Conservation (phyloP, 2,113 vertebrate species). For the Opisthocomus hoazin region DNA sequence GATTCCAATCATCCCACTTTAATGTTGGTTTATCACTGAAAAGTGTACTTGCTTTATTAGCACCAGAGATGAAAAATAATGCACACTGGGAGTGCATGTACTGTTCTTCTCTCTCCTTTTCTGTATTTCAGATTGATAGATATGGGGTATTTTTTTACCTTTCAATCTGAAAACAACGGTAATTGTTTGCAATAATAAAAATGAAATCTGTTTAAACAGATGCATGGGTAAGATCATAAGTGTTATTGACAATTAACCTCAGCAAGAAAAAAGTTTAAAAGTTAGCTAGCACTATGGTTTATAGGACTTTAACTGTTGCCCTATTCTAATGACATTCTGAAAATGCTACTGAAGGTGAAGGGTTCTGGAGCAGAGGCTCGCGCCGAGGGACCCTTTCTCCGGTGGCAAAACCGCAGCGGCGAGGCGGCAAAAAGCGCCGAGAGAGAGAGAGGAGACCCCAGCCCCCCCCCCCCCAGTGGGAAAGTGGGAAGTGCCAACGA, state of each 20-base stretch:
- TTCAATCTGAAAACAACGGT: not conserved
- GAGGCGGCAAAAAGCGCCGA: too few relatives aligned
- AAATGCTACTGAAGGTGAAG: too few relatives aligned
- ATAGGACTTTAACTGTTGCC: not conserved
- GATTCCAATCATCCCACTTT: not conserved
- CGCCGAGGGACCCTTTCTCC: too few relatives aligned
- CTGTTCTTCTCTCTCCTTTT: not conserved
- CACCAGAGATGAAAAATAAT: slow-evolving; percentile 19
- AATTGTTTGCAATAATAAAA: not conserved
- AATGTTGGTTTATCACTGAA: slow-evolving; percentile 38
- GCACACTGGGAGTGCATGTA: not conserved
- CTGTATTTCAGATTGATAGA: not conserved
- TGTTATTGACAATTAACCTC: not conserved
- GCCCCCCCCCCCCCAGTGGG: too few relatives aligned
- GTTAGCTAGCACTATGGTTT: not conserved
- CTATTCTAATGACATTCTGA: not conserved
- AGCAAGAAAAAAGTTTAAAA: not conserved
- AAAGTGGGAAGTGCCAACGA: too few relatives aligned
- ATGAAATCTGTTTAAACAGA: not conserved
- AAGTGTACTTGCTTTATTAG: slow-evolving; percentile 20
- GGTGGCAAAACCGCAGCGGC: too few relatives aligned
- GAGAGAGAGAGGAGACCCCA: too few relatives aligned
- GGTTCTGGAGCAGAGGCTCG: too few relatives aligned
- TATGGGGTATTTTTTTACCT: not conserved
- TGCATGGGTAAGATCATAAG: not conserved